Percentiles rank a stretch among this genome's conserved stretches.
These are phyloP conservation scores for Endotricha flammealis DNA, from an alignment of 2,888 invertebrate species.

Conservation along the genomic window DNA sequence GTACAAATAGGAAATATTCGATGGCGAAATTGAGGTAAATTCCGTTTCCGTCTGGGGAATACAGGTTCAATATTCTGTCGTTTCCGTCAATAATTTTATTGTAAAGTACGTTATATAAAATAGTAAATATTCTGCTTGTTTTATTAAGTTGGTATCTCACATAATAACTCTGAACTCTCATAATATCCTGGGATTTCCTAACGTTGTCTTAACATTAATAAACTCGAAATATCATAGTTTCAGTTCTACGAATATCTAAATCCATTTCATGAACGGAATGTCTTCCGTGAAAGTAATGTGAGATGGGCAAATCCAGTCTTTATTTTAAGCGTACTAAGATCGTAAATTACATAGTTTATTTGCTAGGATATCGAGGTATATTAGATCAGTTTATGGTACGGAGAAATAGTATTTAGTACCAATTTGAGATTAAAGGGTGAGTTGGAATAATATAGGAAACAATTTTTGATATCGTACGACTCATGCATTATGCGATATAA, in stretches of 20 bases:
- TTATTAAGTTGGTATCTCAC: too few relatives aligned
- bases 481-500: too few relatives aligned
- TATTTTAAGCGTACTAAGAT: conserved; percentile 15
- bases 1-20: too few relatives aligned
- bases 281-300: conserved; percentile 44
- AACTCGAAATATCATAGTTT: conserved; percentile 30
- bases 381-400: conserved; percentile 33
- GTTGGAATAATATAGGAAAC: conserved; percentile 22
- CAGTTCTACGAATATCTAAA: conserved; percentile 53
- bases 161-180: too few relatives aligned
- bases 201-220: conserved; percentile 27
- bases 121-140: too few relatives aligned
- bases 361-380: conserved; percentile 20
- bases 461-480: too few relatives aligned
- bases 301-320: conserved; percentile 22
- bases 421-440: conserved; percentile 32
- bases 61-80: too few relatives aligned
- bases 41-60: too few relatives aligned
- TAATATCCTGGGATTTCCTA: conserved; percentile 11
- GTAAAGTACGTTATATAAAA: too few relatives aligned
- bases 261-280: conserved; percentile 40
- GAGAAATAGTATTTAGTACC: conserved; percentile 31
- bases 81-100: too few relatives aligned
- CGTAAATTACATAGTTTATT: conserved; percentile 1
- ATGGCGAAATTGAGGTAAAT: too few relatives aligned